phyloP scores from a whole-genome alignment of 1,140 invertebrate species.

The Probaryconus sp. region DNA sequence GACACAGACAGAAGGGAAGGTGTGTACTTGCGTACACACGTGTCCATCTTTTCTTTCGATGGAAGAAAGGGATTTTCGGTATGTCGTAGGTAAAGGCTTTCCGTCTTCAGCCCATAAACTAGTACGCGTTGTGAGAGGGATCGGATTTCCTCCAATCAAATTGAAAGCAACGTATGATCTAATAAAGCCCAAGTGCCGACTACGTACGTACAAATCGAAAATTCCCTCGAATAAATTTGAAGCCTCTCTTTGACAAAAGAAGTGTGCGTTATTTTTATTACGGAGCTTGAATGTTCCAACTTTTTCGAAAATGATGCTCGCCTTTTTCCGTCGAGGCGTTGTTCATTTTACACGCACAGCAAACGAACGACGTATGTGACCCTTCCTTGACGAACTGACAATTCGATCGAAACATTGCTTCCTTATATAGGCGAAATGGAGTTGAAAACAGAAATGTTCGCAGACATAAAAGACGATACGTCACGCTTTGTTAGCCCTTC shows the following conservation, averaged over 20 bases:
- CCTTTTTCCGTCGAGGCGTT: background rate
- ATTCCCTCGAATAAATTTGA: constrained; percentile 56
- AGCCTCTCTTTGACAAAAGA: constrained; percentile 48
- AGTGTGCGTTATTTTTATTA: constrained; percentile 46
- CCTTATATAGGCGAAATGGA: background rate
- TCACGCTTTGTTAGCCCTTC: too few relatives aligned
- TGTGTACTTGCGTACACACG: constrained; percentile 14
- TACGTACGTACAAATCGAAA: constrained; percentile 59
- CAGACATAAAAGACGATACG: too few relatives aligned
- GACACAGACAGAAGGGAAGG: background rate
- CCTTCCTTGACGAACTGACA: constrained; percentile 31
- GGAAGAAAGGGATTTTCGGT: constrained; percentile 49
- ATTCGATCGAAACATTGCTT: constrained; percentile 24
- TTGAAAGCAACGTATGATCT: constrained; percentile 69
- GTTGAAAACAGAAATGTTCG: too few relatives aligned
- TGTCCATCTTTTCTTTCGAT: constrained; percentile 11
- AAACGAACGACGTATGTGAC: background rate
- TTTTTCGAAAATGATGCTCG: constrained; percentile 15
- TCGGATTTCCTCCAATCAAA: constrained; percentile 71
- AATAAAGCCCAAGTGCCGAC: constrained; percentile 67
- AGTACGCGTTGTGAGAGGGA: constrained; percentile 55
- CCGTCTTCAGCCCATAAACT: constrained; percentile 41
- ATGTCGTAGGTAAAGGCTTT: constrained; percentile 48
- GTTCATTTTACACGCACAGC: constrained; percentile 17
- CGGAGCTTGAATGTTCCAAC: constrained; percentile 8